These are phyloP conservation scores for Philhelius pedissequus DNA, from an alignment of 2,888 invertebrate species.

Conservation along the genomic window DNA sequence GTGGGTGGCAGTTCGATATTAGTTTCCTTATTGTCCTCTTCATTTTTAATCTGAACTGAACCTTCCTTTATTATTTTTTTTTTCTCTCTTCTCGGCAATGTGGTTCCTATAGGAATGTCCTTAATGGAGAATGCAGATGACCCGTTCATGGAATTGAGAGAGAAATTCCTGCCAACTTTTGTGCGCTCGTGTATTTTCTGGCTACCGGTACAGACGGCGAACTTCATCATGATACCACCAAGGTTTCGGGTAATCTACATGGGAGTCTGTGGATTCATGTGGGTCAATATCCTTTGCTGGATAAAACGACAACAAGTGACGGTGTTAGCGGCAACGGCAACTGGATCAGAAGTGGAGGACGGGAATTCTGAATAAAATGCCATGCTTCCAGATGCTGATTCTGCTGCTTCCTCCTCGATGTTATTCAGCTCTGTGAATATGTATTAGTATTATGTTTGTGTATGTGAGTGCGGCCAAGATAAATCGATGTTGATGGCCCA, in stretches of 20 bases:
- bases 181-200: slow-evolving; percentile 89
- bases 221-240: slow-evolving; percentile 87
- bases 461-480: slow-evolving; percentile 27
- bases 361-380: slow-evolving; percentile 34
- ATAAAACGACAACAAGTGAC: slow-evolving; percentile 82
- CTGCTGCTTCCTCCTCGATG: background rate
- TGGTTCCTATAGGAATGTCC: slow-evolving; percentile 83
- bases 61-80: background rate
- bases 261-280: slow-evolving; percentile 87
- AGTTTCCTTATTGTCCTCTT: slow-evolving; percentile 33
- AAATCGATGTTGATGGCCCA: slow-evolving; percentile 67
- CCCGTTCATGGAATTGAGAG: slow-evolving; percentile 84
- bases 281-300: slow-evolving; percentile 92
- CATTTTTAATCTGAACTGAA: slow-evolving; percentile 35
- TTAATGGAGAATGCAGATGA: slow-evolving; percentile 86
- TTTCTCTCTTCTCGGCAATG: background rate
- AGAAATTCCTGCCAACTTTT: slow-evolving; percentile 86
- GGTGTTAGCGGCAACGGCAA: slow-evolving; percentile 20
- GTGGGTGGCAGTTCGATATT: slow-evolving; percentile 56
- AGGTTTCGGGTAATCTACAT: slow-evolving; percentile 88
- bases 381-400: slow-evolving; percentile 26
- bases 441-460: slow-evolving; percentile 14
- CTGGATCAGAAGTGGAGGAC: background rate
- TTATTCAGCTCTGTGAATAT: slow-evolving; percentile 4
- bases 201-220: slow-evolving; percentile 89